phyloP scores from a whole-genome alignment of 2,113 vertebrate genomes.

The Indri indri region DNA sequence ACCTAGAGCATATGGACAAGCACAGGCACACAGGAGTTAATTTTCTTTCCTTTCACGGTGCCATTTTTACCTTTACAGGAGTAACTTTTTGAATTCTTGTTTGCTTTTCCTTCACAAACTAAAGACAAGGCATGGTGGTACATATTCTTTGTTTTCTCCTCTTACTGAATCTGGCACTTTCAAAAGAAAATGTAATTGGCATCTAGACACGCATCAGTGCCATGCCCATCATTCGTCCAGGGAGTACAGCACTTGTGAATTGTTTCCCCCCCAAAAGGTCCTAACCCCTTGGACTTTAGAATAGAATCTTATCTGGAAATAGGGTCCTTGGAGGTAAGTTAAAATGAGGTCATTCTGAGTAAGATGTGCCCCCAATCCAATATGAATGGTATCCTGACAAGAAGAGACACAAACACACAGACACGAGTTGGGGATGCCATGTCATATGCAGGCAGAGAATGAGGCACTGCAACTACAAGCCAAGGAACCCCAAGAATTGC shows the following conservation, averaged over 20 bases:
- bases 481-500: not conserved
- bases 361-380: not conserved
- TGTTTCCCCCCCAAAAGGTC: not conserved
- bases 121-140: not conserved
- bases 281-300: not conserved
- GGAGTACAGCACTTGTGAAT: not conserved
- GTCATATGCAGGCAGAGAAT: not conserved
- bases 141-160: not conserved
- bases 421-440: not conserved
- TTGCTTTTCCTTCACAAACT: not conserved
- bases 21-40: not conserved
- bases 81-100: not conserved
- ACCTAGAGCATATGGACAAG: not conserved
- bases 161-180: not conserved
- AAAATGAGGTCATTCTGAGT: not conserved
- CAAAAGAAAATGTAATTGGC: not conserved
- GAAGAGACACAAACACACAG: not conserved
- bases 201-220: not conserved
- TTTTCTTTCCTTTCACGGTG: not conserved
- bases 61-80: not conserved
- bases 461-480: too few species aligned
- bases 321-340: not conserved
- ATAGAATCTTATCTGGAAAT: not conserved
- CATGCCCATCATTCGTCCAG: not conserved
- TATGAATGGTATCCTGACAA: not conserved